These are phyloP conservation scores for Tribolium freemani DNA, from an alignment of 2,888 invertebrate species.

Conservation along the genomic window DNA sequence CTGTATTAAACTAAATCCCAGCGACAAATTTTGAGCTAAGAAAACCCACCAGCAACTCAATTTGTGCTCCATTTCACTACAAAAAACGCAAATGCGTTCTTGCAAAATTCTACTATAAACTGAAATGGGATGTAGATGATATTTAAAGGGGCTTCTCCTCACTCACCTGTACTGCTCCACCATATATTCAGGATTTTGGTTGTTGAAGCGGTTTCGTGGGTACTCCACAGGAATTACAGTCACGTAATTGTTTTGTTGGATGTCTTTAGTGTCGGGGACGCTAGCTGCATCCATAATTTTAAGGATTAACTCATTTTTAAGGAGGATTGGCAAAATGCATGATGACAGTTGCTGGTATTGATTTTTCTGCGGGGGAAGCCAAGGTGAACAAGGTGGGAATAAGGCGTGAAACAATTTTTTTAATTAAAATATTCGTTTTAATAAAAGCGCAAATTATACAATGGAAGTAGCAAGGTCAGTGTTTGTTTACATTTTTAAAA, in stretches of 20 bases:
- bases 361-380: constrained; percentile 37
- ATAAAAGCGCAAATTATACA: constrained; percentile 9
- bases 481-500: constrained; percentile 36
- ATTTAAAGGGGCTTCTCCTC: not conserved
- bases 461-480: not conserved
- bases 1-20: no score
- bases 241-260: constrained; percentile 60
- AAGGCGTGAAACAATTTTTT: not conserved
- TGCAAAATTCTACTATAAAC: no score
- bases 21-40: no score
- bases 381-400: constrained; percentile 15
- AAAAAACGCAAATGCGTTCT: no score
- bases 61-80: no score
- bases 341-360: constrained; percentile 25
- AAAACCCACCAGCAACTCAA: no score
- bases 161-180: constrained; percentile 62
- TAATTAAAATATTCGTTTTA: not conserved
- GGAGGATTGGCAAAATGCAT: not conserved
- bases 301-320: constrained; percentile 24
- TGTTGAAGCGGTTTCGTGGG: constrained; percentile 56
- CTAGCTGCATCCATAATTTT: constrained; percentile 37
- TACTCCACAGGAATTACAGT: constrained; percentile 62
- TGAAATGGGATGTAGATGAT: no score
- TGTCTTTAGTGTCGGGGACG: constrained; percentile 51
- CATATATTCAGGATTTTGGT: constrained; percentile 59